Evolutionary conservation across 37 sponge, comb jelly and placozoan genomes (phyloP), one percentile per base, ranked within the genome.

Genomic region (Bolinopsis microptera): DNA sequence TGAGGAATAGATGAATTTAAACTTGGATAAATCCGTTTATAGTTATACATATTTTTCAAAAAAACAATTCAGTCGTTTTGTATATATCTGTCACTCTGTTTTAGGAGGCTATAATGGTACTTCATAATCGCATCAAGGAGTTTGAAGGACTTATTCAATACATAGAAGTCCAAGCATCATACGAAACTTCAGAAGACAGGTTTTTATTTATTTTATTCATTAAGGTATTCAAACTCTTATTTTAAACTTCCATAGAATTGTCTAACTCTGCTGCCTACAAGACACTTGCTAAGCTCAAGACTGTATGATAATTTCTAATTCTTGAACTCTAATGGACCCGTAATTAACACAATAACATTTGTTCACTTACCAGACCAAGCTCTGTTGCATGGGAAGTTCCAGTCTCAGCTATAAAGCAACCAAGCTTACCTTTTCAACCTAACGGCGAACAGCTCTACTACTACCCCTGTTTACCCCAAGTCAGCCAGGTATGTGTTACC

Each of bases 321-420:
- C n/a, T n/a, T n/a, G n/a, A n/a, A n/a, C n/a, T n/a, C n/a, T n/a
- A n/a, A n/a, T n/a, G n/a, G n/a, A n/a, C n/a, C n/a, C n/a, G n/a
- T n/a, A n/a, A n/a, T n/a, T n/a, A n/a, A n/a, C n/a, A n/a, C n/a
- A n/a, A n/a, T n/a, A n/a, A n/a, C n/a, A n/a, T n/a, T n/a, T n/a
- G 61, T 48, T 48, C 61, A 48, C 61, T 13, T 13, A 48, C 21
- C 37, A 77, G 80, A 27, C 90, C 90, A 18, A 86, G 61, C 26
- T 86, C 90, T 24, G 90, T 86, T 39, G 90, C 90, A 0, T 86
- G 90, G 90, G 90, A 86, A 27, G 90, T 86, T 38, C 90, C 90
- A 28, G 90, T 86, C 3, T 86, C 90, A n/a, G 90, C 90, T 3
- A 86, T 86, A 18, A 86, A 86, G 30, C 90, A 86, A 86, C 90